Base-by-base conservation (phyloP, 1,140 invertebrate genomes). In the Pogonomyrmex barbatus region DNA sequence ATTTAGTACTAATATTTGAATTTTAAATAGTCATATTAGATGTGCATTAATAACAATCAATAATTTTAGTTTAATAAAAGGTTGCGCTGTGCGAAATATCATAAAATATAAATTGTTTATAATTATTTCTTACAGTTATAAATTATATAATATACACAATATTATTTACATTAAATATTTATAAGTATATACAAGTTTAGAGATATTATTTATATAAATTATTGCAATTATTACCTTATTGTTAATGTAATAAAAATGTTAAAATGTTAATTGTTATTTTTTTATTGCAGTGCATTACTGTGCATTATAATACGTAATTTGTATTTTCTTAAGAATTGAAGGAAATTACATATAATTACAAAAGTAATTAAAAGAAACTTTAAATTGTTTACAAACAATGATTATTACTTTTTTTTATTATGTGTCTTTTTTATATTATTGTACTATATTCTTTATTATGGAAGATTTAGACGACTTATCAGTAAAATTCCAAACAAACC, bases 401-500 rank as follows among this genome's bases (percentile, higher is more conserved):
- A 39, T 87, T 0, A n/a, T 52, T n/a, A 6, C 24, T 24, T 75
- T 42, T 45, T 89, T 3, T 2, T 76, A 9, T 39, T 30, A 8
- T 10, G 65, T 2, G 0, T 54, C 0, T 2, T 54, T 4, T 12
- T 30, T 0, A 1, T 39, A 17, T 42, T 65, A n/a, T 0, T 85
- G 2, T 56, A 83, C 33, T 75, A 67, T 39, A 45, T 50, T 14
- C 10, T 86, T 6, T 88, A 91, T 83, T 33, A 67, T 65, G 78
- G 87, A 39, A 91, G 62, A 70, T 12, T 39, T 4, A 88, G 88
- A 0, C 78, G 65, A 50, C 52, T 87, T 8, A 58, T 92, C 0
- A 63, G 91, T 50, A 83, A 73, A 54, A 87, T 94, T 81, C 91
- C 91, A 60, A 0, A 1, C 14, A 60, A 33, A 12, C 30, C 58